phyloP scores from a whole-genome alignment of 2,888 invertebrate genomes.

The Dimorphilus gyrociliatus region DNA sequence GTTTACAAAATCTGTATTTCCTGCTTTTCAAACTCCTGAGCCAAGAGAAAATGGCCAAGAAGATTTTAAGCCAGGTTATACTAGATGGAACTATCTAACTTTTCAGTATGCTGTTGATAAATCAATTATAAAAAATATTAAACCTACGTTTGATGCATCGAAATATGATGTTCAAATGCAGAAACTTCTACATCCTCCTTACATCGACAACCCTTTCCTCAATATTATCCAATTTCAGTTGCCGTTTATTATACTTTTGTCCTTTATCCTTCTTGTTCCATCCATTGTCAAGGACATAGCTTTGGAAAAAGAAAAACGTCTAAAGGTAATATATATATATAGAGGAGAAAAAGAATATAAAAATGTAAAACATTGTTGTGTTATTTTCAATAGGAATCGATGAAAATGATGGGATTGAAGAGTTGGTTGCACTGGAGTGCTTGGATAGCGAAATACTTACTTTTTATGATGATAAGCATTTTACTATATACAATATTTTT shows the following conservation, averaged over 20 bases:
- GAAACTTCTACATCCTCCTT: constrained; percentile 56
- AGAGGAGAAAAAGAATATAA: no score
- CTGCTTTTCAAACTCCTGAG: constrained; percentile 48
- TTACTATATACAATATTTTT: constrained; percentile 33
- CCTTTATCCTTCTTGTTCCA: constrained; percentile 59
- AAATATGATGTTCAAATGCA: constrained; percentile 36
- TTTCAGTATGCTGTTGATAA: constrained; percentile 46
- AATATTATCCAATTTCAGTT: constrained; percentile 49
- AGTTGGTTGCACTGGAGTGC: constrained; percentile 66
- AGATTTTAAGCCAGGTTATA: constrained; percentile 47
- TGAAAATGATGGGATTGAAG: constrained; percentile 71
- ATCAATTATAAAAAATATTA: constrained; percentile 27
- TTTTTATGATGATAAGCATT: constrained; percentile 48
- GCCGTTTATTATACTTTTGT: constrained; percentile 57
- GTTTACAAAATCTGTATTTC: constrained; percentile 53
- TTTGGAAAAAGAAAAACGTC: constrained; percentile 53
- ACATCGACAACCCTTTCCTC: constrained; percentile 50
- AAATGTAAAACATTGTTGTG: no score
- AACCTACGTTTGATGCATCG: constrained; percentile 2
- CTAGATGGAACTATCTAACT: constrained; percentile 50
- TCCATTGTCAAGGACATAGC: constrained; percentile 56
- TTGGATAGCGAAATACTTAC: constrained; percentile 60
- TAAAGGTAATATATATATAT: no score
- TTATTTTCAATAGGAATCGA: constrained; percentile 65
- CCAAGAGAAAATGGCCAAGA: constrained; percentile 44